phyloP scores from a whole-genome alignment of 2,113 vertebrate genomes.

The Lichenostomus cassidix region DNA sequence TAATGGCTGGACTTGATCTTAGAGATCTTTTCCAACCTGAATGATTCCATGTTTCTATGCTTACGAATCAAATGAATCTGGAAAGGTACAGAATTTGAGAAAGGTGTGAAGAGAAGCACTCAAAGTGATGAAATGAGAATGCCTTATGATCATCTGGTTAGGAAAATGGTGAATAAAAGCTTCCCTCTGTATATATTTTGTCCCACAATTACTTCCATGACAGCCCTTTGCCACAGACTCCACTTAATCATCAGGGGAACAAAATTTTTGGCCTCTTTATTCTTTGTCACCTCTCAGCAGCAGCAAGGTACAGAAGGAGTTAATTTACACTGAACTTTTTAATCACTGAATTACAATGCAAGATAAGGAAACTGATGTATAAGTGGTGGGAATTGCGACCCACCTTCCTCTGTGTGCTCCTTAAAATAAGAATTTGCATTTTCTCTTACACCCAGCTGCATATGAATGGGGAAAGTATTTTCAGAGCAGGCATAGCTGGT shows the following conservation, averaged over 20 bases:
- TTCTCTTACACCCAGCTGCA: not conserved
- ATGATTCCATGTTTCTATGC: not conserved
- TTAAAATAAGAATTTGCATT: not conserved
- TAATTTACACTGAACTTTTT: not conserved
- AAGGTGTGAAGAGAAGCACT: not conserved
- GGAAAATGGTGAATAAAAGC: not conserved
- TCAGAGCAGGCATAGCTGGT: not conserved
- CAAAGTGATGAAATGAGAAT: rapidly evolving
- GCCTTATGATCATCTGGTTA: rapidly evolving
- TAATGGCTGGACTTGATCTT: not conserved
- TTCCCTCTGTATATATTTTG: rapidly evolving
- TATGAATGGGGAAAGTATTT: not conserved
- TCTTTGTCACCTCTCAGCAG: not conserved
- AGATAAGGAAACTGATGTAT: not conserved
- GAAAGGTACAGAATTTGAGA: not conserved
- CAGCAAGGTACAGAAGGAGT: not conserved
- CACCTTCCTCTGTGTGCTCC: not conserved
- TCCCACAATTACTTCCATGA: not conserved
- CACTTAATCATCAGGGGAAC: not conserved
- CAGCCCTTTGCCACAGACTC: not conserved
- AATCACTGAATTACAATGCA: not conserved
- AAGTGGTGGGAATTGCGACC: not conserved
- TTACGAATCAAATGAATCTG: rapidly evolving
- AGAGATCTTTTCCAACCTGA: not conserved
- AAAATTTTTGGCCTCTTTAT: not conserved